These are phyloP conservation scores for Morpho helenor DNA, from an alignment of 2,888 invertebrate species.

Conservation along the genomic window DNA sequence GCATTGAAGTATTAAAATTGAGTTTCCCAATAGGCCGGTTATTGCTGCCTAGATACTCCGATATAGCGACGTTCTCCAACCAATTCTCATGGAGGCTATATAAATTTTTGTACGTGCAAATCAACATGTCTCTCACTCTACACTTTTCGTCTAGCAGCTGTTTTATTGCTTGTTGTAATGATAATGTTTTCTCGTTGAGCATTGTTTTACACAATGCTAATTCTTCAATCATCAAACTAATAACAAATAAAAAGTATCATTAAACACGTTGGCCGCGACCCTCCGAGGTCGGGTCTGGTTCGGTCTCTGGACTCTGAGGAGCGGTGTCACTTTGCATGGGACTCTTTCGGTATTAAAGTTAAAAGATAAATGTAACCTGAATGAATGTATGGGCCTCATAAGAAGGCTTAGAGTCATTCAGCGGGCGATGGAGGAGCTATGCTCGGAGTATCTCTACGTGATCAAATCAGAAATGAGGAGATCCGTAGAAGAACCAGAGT, in stretches of 20 bases:
- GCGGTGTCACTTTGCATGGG: no score
- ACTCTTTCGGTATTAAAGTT: no score
- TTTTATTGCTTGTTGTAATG: slow-evolving; percentile 84
- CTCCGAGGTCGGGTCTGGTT: no score
- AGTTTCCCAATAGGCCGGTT: slow-evolving; percentile 72
- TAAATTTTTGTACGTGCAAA: slow-evolving; percentile 82
- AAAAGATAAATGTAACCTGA: no score
- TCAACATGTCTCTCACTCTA: slow-evolving; percentile 80
- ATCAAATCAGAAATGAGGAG: no score
- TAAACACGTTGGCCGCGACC: no score
- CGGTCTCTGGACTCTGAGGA: no score
- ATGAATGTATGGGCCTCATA: no score
- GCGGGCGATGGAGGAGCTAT: no score
- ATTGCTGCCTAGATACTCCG: slow-evolving; percentile 57
- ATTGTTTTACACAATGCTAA: slow-evolving; percentile 91
- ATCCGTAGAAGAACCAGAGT: no score
- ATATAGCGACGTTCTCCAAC: slow-evolving; percentile 65
- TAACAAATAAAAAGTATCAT: neutral
- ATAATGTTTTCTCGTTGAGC: slow-evolving; percentile 84
- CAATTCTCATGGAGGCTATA: slow-evolving; percentile 70
- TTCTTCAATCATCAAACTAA: slow-evolving; percentile 95
- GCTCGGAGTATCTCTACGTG: no score
- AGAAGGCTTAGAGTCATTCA: no score
- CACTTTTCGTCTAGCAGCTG: slow-evolving; percentile 84
- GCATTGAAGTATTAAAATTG: slow-evolving; percentile 62